Percentiles rank a stretch among this genome's conserved stretches.
Conservation (phyloP, 2,888 invertebrate genomes). For the Drosophila longiperda region DNA sequence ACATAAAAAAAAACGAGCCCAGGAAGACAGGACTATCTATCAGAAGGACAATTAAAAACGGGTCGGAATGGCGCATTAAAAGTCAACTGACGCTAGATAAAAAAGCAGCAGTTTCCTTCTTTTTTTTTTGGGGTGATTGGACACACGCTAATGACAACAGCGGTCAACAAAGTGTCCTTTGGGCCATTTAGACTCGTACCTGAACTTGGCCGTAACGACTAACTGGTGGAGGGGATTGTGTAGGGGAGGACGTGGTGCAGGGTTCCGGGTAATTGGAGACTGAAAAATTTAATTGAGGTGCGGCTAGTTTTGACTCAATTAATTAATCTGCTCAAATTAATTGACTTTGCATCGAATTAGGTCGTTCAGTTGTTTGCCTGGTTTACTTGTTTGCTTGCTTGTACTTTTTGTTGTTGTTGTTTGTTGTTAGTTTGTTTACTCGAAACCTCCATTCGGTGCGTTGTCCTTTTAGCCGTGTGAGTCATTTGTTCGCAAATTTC, state of each 20-base stretch:
- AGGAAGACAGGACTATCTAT: slow-evolving; percentile 53
- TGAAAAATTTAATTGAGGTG: slow-evolving; percentile 58
- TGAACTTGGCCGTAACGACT: slow-evolving; percentile 60
- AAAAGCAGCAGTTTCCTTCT: slow-evolving; percentile 11
- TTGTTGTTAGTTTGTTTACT: slow-evolving; percentile 3
- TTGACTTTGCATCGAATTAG: slow-evolving; percentile 76
- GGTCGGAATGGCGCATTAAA: slow-evolving; percentile 65
- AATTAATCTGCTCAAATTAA: slow-evolving; percentile 77
- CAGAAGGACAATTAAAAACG: slow-evolving; percentile 69
- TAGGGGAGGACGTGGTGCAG: neutral
- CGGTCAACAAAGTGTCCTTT: slow-evolving; percentile 54
- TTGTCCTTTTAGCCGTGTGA: slow-evolving; percentile 58
- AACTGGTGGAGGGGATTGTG: neutral
- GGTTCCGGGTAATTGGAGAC: slow-evolving; percentile 56
- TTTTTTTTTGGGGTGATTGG: slow-evolving; percentile 56
- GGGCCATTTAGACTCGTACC: slow-evolving; percentile 54
- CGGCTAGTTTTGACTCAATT: slow-evolving; percentile 70
- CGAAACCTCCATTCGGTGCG: slow-evolving; percentile 5
- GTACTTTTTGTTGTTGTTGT: slow-evolving; percentile 1
- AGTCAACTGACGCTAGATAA: slow-evolving; percentile 48
- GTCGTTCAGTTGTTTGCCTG: slow-evolving; percentile 67
- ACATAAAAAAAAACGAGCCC: slow-evolving; percentile 11
- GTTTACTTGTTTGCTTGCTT: slow-evolving; percentile 11
- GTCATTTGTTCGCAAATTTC: slow-evolving; percentile 41
- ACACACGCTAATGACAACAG: slow-evolving; percentile 69